Conservation (phyloP, 2,888 invertebrate genomes). For the Gymnocheta viridis region DNA sequence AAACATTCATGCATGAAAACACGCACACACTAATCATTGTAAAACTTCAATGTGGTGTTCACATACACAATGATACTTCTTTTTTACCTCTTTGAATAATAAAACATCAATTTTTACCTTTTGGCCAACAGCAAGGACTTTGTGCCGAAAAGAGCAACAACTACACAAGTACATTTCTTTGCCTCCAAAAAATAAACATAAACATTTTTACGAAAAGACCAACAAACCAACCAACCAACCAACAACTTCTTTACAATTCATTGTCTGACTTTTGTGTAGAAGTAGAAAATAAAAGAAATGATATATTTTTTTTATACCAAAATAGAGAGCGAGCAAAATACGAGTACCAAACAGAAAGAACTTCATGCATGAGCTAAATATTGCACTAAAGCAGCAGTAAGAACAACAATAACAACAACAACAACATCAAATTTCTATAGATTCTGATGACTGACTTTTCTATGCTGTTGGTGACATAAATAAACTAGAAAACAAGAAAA, state of each 20-base stretch:
- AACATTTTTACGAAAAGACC: conserved; percentile 31
- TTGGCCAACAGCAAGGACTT: conserved; percentile 19
- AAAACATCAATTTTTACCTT: conserved; percentile 32
- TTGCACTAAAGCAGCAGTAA: neutral
- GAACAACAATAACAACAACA: neutral
- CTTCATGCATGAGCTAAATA: conserved; percentile 39
- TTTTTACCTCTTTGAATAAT: conserved; percentile 6
- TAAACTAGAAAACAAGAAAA: conserved; percentile 38
- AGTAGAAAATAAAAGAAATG: conserved; percentile 10
- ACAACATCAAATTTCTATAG: conserved; percentile 45
- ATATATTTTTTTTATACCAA: neutral
- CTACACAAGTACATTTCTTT: conserved; percentile 5
- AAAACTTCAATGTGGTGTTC: neutral
- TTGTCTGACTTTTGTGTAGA: conserved; percentile 37
- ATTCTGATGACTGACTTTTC: conserved; percentile 31
- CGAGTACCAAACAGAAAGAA: neutral
- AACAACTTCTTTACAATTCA: conserved; percentile 58
- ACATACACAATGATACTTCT: neutral
- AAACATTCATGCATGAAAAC: conserved; percentile 21
- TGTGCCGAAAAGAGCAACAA: conserved; percentile 24
- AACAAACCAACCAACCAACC: conserved; percentile 30
- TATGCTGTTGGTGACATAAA: conserved; percentile 60
- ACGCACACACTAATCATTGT: conserved; percentile 14
- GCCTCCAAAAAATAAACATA: conserved; percentile 4
- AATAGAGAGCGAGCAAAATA: conserved; percentile 6